Evolutionary conservation across 1,140 invertebrate genomes (phyloP), one percentile per base, ranked within the genome.

Genomic region (Bombus cullumanus): DNA sequence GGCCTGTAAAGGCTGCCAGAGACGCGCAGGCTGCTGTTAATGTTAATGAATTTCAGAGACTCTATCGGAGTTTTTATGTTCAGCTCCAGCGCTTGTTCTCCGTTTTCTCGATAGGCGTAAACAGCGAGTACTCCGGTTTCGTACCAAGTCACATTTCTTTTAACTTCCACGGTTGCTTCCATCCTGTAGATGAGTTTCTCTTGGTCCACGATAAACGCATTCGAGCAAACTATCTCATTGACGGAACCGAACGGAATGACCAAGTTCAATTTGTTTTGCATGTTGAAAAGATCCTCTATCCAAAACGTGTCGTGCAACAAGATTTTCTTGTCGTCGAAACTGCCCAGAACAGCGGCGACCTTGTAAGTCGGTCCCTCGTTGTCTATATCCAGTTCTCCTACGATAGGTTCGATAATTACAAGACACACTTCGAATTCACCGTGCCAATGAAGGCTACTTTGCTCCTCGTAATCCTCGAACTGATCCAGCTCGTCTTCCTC

Each of bases 221-320:
- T 96, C 43, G 95, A 93, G 0, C 96, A 97, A 83, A 96, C 96
- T 15, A 97, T 92, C 86, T 97, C 96, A 80, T 95, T 96, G 37
- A 96, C 95, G 37, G 91, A 92, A 82, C 91, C 90, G 89, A 97
- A 97, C 0, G 97, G 97, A 2, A 97, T 97, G 62, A 95, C 94
- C 0, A 98, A 88, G 79, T 96, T 96, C 1, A 98, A 91, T 1
- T 96, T 96, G 94, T 98, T 98, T 34, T 95, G 96, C 83, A 97
- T 96, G 80, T 96, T 96, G 43, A 97, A 95, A 31, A 96, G 94
- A 92, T 97, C 96, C 92, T 97, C 94, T 28, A 94, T 94, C 13
- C 88, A 92, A 1, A 96, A 94, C 73, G 87, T 94, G 89, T 94
- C 92, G n/a, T 95, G 94, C 59, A 97, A 92, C 37, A 95, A 92